Evolutionary conservation across 2,797 vertebrate genomes (phyloP).

Genomic region (Crax fasciolata): DNA sequence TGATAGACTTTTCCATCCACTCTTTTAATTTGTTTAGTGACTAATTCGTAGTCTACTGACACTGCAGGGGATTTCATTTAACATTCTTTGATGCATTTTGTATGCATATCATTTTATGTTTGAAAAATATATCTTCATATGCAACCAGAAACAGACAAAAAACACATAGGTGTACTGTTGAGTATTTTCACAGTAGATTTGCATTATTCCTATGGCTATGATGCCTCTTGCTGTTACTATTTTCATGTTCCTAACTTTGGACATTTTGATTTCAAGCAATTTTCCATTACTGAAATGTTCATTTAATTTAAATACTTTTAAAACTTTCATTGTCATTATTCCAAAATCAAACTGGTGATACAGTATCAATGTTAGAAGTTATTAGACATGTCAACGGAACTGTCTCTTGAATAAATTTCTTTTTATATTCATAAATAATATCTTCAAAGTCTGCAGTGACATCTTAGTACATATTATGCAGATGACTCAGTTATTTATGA

Average conservation of each 20-base stretch:
- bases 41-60: neutral
- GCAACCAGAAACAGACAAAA: neutral
- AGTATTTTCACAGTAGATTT: neutral
- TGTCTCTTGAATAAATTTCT: neutral
- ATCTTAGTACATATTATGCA: conserved; percentile 77
- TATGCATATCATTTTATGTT: neutral
- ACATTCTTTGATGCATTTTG: neutral
- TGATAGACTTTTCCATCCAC: neutral
- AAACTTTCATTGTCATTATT: neutral
- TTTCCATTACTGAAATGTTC: neutral
- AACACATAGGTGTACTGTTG: no score
- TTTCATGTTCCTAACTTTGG: neutral
- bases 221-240: neutral
- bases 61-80: accelerated
- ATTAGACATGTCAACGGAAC: neutral
- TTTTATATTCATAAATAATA: conserved; percentile 27
- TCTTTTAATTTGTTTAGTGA: neutral
- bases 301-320: neutral
- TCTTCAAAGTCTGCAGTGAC: conserved; percentile 59
- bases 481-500: conserved; percentile 79
- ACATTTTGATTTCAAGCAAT: neutral
- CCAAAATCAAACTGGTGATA: neutral
- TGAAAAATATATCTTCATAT: neutral
- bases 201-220: neutral
- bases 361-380: neutral